These are phyloP conservation scores for Drosophila birchii DNA, from an alignment of 2,888 invertebrate genomes.

Conservation along the genomic window DNA sequence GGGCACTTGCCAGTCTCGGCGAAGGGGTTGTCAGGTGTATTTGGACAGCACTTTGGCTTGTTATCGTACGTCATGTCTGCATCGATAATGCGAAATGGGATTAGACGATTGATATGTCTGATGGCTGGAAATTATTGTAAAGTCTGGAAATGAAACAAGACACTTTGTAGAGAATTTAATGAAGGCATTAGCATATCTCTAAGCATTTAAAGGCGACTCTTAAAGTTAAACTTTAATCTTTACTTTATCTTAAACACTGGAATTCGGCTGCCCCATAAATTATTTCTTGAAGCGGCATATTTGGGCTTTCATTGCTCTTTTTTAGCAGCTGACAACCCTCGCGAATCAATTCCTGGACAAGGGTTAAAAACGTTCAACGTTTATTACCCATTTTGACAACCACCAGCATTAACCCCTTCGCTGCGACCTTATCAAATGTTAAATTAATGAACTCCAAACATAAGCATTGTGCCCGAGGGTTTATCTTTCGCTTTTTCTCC, in stretches of 20 bases:
- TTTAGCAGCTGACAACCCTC: constrained; percentile 57
- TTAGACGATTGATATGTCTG: constrained; percentile 16
- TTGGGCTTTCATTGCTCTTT: background rate
- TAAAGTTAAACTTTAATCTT: background rate
- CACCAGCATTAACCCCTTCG: constrained; percentile 44
- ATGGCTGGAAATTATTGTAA: constrained; percentile 3
- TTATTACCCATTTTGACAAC: constrained; percentile 63
- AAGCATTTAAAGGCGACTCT: background rate
- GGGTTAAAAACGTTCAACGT: constrained; percentile 54
- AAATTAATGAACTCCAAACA: constrained; percentile 75
- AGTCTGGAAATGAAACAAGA: background rate
- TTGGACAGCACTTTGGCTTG: constrained; percentile 44
- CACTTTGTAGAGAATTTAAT: background rate
- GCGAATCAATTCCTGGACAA: constrained; percentile 54
- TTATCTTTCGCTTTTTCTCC: constrained; percentile 35
- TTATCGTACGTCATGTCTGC: constrained; percentile 19
- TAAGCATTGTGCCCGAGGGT: constrained; percentile 30
- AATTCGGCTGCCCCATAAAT: background rate
- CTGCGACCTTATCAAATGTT: constrained; percentile 70
- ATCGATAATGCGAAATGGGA: constrained; percentile 36
- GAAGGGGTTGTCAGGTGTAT: constrained; percentile 54
- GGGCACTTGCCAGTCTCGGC: constrained; percentile 59
- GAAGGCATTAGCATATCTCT: background rate
- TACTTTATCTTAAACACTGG: background rate
- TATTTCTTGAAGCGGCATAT: background rate